Evolutionary conservation across 2,888 invertebrate species (phyloP).

Genomic region (Dicycla oo): DNA sequence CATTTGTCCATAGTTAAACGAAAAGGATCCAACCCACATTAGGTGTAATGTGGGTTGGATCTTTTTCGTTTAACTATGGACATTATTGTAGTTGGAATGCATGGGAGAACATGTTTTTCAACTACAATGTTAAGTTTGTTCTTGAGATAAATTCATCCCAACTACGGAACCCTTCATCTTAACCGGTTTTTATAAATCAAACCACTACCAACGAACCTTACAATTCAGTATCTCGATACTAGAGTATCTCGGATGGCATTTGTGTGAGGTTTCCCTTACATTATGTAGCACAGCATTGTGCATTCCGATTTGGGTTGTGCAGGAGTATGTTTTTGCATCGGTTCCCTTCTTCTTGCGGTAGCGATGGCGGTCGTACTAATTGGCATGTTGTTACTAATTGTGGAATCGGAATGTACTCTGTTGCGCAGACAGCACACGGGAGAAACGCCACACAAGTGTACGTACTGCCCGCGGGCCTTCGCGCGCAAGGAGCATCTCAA

Average conservation of each 20-base stretch:
- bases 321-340: constrained; percentile 47
- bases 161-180: too few relatives aligned
- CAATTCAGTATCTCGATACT: constrained; percentile 45
- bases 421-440: constrained; percentile 94
- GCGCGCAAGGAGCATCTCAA: constrained; percentile 96
- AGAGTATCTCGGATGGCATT: constrained; percentile 74
- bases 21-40: too few relatives aligned
- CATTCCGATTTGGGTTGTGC: constrained; percentile 86
- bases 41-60: too few relatives aligned
- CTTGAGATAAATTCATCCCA: too few relatives aligned
- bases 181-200: constrained; percentile 34
- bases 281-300: constrained; percentile 88
- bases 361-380: constrained; percentile 43
- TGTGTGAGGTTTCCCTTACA: constrained; percentile 83
- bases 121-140: too few relatives aligned
- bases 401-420: constrained; percentile 88
- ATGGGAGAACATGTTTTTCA: too few relatives aligned
- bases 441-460: constrained; percentile 95
- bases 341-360: constrained; percentile 52
- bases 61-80: too few relatives aligned
- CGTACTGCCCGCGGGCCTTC: constrained; percentile 89
- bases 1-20: too few relatives aligned
- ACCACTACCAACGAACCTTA: constrained; percentile 22
- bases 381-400: constrained; percentile 60
- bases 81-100: too few relatives aligned